Percentiles rank a stretch among this genome's conserved stretches.
Evolutionary conservation across 2,113 vertebrate species (phyloP).

Genomic region (Hystrix brachyura): DNA sequence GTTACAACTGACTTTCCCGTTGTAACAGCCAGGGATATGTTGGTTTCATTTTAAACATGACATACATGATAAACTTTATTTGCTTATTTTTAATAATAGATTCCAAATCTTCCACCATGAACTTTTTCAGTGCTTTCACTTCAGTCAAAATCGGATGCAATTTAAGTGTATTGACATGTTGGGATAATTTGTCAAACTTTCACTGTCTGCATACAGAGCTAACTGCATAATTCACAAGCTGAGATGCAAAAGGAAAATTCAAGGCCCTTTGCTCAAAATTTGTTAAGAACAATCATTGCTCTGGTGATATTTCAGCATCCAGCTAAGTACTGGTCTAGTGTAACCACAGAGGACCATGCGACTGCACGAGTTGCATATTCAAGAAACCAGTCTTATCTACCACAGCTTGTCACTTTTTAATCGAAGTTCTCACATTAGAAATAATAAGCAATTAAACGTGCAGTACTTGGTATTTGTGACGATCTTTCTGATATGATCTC

Average conservation of each 20-base stretch:
- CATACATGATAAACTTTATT: constrained; percentile 52
- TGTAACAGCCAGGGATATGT: constrained; percentile 66
- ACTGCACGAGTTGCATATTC: not conserved
- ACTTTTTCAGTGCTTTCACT: not conserved
- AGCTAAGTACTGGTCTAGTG: not conserved
- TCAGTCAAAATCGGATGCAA: constrained; percentile 25
- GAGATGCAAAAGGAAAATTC: not conserved
- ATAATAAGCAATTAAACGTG: not conserved
- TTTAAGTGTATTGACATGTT: not conserved
- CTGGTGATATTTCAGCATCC: not conserved
- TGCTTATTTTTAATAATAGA: constrained; percentile 14
- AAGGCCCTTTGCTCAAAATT: not conserved
- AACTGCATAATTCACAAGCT: not conserved
- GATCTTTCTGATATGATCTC: not conserved
- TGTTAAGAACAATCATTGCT: constrained; percentile 1
- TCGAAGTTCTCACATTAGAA: not conserved
- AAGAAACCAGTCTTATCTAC: not conserved
- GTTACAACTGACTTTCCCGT: constrained; percentile 43
- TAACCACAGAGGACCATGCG: not conserved
- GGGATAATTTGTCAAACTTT: not conserved
- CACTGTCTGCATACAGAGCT: not conserved
- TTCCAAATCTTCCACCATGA: constrained; percentile 33
- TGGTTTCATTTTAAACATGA: constrained; percentile 1
- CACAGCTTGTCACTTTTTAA: not conserved
- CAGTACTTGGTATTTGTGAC: constrained; percentile 9